These are phyloP conservation scores for Danio albolineatus DNA, from an alignment of 2,797 vertebrate genomes.

Conservation along the genomic window DNA sequence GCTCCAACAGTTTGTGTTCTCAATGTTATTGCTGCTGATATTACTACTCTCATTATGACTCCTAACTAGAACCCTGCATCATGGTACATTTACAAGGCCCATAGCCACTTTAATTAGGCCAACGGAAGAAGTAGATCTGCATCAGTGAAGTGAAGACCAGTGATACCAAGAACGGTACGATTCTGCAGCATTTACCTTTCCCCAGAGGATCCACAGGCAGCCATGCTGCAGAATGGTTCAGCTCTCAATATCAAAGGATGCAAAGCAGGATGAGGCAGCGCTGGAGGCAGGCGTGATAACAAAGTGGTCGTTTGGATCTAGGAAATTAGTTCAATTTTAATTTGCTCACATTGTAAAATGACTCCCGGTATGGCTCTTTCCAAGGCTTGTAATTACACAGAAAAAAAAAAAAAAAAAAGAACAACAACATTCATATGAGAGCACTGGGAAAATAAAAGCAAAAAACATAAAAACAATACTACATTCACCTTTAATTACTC, in stretches of 20 bases:
- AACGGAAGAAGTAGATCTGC: slow-evolving; percentile 33
- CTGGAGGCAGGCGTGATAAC: slow-evolving; percentile 32
- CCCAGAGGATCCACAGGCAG: slow-evolving; percentile 63
- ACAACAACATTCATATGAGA: background rate
- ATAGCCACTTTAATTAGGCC: slow-evolving; percentile 21
- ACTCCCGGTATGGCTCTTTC: slow-evolving; percentile 27
- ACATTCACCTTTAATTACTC: slow-evolving; percentile 29
- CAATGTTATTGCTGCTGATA: background rate
- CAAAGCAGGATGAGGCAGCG: slow-evolving; percentile 42
- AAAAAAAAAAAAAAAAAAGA: slow-evolving; percentile 18
- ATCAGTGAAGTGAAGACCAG: slow-evolving; percentile 51
- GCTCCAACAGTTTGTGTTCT: background rate
- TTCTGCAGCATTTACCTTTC: slow-evolving; percentile 67
- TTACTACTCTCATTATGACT: background rate
- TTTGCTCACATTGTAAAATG: slow-evolving; percentile 46
- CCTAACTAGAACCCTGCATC: background rate
- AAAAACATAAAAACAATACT: slow-evolving; percentile 23
- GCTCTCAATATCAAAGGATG: slow-evolving; percentile 61
- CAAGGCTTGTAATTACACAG: slow-evolving; percentile 22
- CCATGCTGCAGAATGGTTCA: slow-evolving; percentile 63
- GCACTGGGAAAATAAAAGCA: slow-evolving; percentile 19
- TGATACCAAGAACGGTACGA: slow-evolving; percentile 62
- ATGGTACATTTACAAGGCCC: background rate
- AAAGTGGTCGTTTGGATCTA: slow-evolving; percentile 38
- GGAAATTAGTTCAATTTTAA: slow-evolving; percentile 45